Conservation (phyloP, 2,113 vertebrate species). For the Edolisoma coerulescens region DNA sequence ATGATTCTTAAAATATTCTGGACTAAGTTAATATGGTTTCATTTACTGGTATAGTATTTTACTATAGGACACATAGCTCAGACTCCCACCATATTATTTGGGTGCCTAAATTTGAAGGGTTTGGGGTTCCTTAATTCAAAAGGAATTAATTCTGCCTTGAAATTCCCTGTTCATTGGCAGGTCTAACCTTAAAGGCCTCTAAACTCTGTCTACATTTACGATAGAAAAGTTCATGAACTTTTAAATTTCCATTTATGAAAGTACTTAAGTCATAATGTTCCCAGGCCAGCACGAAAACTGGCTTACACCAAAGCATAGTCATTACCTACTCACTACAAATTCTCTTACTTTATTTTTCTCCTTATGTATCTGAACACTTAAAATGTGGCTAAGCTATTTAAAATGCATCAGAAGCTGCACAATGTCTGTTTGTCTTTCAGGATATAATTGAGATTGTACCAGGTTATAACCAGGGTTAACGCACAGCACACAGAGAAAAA, state of each 20-base stretch:
- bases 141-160: neutral
- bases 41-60: neutral
- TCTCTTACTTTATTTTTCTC: neutral
- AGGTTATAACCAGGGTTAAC: neutral
- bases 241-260: neutral
- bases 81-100: neutral
- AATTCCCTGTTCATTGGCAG: neutral
- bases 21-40: neutral
- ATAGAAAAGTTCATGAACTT: neutral
- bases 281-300: neutral
- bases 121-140: neutral
- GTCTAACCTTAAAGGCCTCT: neutral
- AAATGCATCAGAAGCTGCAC: neutral
- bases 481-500: neutral
- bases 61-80: neutral
- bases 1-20: neutral
- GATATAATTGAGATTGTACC: neutral
- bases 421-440: neutral
- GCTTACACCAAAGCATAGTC: neutral
- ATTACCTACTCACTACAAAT: neutral
- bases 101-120: neutral
- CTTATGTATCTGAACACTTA: neutral
- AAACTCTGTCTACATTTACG: neutral
- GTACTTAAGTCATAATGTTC: neutral
- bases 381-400: neutral